These are phyloP conservation scores for Microtus oregoni DNA, from an alignment of 2,113 vertebrate species.

Conservation along the genomic window DNA sequence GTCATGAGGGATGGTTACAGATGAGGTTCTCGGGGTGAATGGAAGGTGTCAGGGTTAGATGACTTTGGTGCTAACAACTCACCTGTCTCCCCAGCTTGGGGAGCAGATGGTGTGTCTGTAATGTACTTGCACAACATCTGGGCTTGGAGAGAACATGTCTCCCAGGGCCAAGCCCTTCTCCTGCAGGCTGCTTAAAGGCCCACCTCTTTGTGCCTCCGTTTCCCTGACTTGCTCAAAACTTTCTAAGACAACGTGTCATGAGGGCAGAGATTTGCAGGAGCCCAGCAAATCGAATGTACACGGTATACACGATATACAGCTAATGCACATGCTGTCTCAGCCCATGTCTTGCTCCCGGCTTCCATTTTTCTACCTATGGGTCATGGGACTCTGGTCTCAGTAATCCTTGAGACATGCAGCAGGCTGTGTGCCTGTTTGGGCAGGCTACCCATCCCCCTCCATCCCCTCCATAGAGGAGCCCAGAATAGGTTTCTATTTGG, in stretches of 20 bases:
- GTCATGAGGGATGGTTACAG: not conserved
- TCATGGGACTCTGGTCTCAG: not conserved
- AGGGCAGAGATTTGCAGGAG: not conserved
- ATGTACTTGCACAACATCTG: not conserved
- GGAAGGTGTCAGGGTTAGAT: not conserved
- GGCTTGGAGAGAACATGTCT: not conserved
- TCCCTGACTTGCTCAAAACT: not conserved
- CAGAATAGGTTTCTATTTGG: slow-evolving; percentile 85
- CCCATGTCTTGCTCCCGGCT: not conserved
- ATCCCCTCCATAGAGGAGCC: slow-evolving; percentile 64
- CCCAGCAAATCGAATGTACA: not conserved
- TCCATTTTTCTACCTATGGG: not conserved
- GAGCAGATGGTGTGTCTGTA: not conserved
- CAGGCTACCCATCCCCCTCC: slow-evolving; percentile 64
- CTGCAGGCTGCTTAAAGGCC: not conserved
- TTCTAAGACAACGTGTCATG: not conserved
- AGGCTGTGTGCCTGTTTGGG: not conserved
- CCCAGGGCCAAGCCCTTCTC: not conserved
- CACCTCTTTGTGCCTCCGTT: not conserved
- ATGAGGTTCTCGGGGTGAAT: not conserved
- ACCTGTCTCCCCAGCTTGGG: slow-evolving; percentile 15
- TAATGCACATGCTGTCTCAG: not conserved
- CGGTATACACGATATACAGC: too few species aligned
- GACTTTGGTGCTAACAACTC: not conserved
- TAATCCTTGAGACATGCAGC: not conserved